Evolutionary conservation across 2,113 vertebrate species (phyloP).

Genomic region (Brachypodius melanocephalos): DNA sequence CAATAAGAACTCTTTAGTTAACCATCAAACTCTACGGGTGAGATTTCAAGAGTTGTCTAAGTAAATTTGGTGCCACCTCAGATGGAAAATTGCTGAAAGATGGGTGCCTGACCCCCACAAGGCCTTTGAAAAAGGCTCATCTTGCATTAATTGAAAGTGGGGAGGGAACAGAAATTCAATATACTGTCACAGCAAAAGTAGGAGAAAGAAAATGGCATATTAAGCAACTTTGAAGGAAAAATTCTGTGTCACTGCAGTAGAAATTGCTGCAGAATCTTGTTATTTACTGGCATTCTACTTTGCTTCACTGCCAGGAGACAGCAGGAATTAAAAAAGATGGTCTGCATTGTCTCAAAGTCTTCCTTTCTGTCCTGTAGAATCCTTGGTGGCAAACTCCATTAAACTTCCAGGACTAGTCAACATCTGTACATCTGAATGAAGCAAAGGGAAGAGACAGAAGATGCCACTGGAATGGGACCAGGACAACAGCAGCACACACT

Average conservation of each 20-base stretch:
- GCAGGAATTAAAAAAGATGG: conserved; percentile 6
- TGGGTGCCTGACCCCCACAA: conserved; percentile 35
- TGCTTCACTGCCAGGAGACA: neutral
- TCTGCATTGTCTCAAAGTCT: neutral
- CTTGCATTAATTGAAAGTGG: conserved; percentile 1
- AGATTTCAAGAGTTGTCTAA: conserved; percentile 16
- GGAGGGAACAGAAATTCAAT: conserved; percentile 11
- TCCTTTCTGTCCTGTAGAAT: neutral
- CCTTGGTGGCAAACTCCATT: neutral
- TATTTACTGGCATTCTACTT: conserved; percentile 27
- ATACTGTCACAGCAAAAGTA: neutral
- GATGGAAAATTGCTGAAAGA: conserved; percentile 37
- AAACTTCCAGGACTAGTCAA: neutral
- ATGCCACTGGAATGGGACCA: neutral
- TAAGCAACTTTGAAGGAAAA: conserved; percentile 16
- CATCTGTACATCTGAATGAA: neutral
- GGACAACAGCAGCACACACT: rapidly evolving
- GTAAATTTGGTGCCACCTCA: conserved; percentile 8
- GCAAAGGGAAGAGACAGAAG: neutral
- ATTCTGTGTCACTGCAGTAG: conserved; percentile 1
- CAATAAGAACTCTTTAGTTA: neutral
- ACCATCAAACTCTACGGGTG: neutral
- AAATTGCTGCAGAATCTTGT: neutral
- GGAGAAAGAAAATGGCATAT: neutral
- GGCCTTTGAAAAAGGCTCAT: neutral